A percentile compares a stretch with the other conserved stretches of the same genome.
Conservation (phyloP, 2,888 invertebrate species). For the Himalopsyche kuldschensis region DNA sequence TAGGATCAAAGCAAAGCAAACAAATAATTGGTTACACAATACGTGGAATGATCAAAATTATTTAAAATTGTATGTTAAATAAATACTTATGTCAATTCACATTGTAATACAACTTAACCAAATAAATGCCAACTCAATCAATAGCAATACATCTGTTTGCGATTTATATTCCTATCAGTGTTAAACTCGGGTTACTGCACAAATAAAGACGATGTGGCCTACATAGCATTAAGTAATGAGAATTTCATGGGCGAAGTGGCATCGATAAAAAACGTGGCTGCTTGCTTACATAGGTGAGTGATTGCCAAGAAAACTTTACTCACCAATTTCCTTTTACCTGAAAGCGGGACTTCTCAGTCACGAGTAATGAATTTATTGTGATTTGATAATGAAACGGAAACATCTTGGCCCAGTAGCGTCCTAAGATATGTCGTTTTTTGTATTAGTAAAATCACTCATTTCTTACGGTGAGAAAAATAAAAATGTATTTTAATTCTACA, state of each 20-base stretch:
- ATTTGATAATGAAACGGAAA: constrained; percentile 23
- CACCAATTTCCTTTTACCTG: not conserved
- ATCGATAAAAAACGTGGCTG: not conserved
- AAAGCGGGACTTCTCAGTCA: not conserved
- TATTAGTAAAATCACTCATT: too few relatives aligned
- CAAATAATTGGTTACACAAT: too few relatives aligned
- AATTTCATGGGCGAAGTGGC: not conserved
- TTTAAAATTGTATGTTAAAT: too few relatives aligned
- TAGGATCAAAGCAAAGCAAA: too few relatives aligned
- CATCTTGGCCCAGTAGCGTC: not conserved
- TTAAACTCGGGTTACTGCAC: not conserved
- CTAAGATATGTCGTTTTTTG: not conserved
- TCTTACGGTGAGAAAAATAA: too few relatives aligned
- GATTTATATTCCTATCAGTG: not conserved
- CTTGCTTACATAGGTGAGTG: not conserved
- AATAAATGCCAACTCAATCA: too few relatives aligned
- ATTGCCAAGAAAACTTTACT: not conserved
- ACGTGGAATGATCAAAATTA: too few relatives aligned
- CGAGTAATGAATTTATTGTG: constrained; percentile 28
- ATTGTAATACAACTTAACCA: too few relatives aligned
- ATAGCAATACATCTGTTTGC: not conserved
- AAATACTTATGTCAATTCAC: too few relatives aligned
- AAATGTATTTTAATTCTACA: too few relatives aligned
- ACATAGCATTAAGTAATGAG: not conserved
- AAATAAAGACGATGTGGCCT: not conserved